Base-by-base conservation (phyloP, 2,113 vertebrate genomes). In the Calonectris borealis region DNA sequence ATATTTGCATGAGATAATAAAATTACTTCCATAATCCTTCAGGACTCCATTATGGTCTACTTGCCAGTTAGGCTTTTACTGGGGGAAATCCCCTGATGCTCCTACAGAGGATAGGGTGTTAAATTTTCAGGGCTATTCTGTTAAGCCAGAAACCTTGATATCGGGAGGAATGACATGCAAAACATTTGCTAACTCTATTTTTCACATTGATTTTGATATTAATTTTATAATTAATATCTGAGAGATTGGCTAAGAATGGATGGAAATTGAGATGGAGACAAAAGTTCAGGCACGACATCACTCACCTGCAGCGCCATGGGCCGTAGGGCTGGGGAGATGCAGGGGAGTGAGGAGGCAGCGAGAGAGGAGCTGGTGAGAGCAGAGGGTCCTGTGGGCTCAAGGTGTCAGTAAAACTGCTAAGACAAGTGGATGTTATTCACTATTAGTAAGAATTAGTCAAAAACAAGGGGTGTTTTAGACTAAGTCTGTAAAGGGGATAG, bases 211-310 rank as follows among this genome's bases (percentile, higher is more conserved):
- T 86, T 91, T 90, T 81, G 3, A 19, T 60, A 77, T 42, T 42
- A 51, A 70, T 62, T 66, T 38, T 54, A n/a, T 60, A 77, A n/a
- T 0, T 15, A 40, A 18, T 85, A n/a, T 78, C n/a, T 13, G 2
- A 48, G 31, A 80, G 13, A 29, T 51, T 34, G 73, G 11, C 14
- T 55, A 31, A 34, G 29, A 78, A 86, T 10, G 14, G 36, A 38
- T 64, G 55, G 61, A 81, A 77, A 64, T 7, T 7, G 24, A 81
- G 32, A 6, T 13, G 27, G 10, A 90, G 27, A 34, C 17, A 11
- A 24, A 57, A 51, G n/a, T 36, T 16, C 48, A 61, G 36, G 9
- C 11, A 25, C 0, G 3, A 1, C 1, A 3, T 49, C 9, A 5
- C 29, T 72, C 19, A 20, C 13, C 9, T 71, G 26, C 16, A 48